phyloP scores from a whole-genome alignment of 2,797 vertebrate genomes.

The Siniperca obscura region DNA sequence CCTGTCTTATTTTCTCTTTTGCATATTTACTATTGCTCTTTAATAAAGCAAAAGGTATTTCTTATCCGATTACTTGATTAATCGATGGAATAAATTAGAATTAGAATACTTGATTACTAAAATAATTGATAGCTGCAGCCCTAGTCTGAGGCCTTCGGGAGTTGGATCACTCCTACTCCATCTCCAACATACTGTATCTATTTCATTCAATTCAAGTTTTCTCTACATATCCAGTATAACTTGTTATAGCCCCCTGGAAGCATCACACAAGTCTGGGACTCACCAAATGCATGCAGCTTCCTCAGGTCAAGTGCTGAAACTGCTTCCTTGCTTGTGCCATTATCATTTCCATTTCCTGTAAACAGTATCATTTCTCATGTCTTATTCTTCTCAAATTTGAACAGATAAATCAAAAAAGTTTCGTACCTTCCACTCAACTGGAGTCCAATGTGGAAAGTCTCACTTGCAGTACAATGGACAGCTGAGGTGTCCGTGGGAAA shows the following conservation, averaged over 20 bases:
- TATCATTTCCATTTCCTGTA: conserved; percentile 23
- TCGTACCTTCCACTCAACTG: neutral
- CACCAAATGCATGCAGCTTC: conserved; percentile 9
- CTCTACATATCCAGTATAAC: conserved; percentile 17
- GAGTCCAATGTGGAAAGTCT: neutral
- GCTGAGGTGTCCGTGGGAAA: conserved; percentile 3
- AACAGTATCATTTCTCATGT: neutral
- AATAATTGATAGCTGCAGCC: too few species aligned
- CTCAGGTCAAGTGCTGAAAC: conserved; percentile 26
- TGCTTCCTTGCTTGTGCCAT: conserved; percentile 4
- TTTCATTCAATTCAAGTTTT: conserved; percentile 31
- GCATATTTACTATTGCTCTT: too few species aligned
- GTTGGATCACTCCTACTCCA: conserved; percentile 4
- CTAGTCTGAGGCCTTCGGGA: conserved; percentile 20
- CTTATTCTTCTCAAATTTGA: neutral
- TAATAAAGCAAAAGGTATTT: too few species aligned
- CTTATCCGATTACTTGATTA: too few species aligned
- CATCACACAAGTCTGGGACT: conserved; percentile 25
- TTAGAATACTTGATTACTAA: too few species aligned
- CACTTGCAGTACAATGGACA: neutral
- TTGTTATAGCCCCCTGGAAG: conserved; percentile 21
- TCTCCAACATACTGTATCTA: neutral
- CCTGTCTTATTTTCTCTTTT: too few species aligned
- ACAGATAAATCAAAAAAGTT: neutral
- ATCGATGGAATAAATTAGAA: too few species aligned